These are phyloP conservation scores for Aulostomus chinensis DNA, from an alignment of 2,797 vertebrate genomes.

Conservation along the genomic window DNA sequence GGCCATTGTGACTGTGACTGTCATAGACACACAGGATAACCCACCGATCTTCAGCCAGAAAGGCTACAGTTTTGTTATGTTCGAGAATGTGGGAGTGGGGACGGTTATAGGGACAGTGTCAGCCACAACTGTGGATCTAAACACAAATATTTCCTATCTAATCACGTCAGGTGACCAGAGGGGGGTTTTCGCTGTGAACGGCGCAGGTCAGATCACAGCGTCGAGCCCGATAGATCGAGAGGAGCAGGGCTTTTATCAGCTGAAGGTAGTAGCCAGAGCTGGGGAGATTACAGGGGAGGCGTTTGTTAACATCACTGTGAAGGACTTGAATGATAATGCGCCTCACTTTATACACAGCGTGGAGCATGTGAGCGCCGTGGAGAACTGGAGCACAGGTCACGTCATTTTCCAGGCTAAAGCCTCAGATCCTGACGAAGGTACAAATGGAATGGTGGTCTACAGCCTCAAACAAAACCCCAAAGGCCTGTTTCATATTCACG, in stretches of 20 bases:
- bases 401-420: slow-evolving; percentile 94
- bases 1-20: slow-evolving; percentile 93
- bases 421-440: slow-evolving; percentile 91
- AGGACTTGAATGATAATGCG: slow-evolving; percentile 96
- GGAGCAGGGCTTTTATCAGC: slow-evolving; percentile 92
- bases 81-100: slow-evolving; percentile 91
- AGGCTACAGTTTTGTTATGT: slow-evolving; percentile 94
- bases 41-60: slow-evolving; percentile 91
- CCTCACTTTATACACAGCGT: slow-evolving; percentile 89
- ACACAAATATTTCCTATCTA: slow-evolving; percentile 94
- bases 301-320: slow-evolving; percentile 93
- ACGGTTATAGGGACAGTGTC: slow-evolving; percentile 89
- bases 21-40: slow-evolving; percentile 96
- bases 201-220: slow-evolving; percentile 86
- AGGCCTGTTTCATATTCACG: slow-evolving; percentile 88
- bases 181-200: slow-evolving; percentile 87
- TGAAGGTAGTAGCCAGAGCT: slow-evolving; percentile 91
- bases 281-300: slow-evolving; percentile 91
- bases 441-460: slow-evolving; percentile 90
- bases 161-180: slow-evolving; percentile 94
- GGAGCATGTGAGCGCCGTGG: slow-evolving; percentile 93
- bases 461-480: slow-evolving; percentile 92
- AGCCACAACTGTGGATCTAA: slow-evolving; percentile 92
- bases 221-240: slow-evolving; percentile 91
- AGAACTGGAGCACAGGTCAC: slow-evolving; percentile 95